Evolutionary conservation across 1,140 invertebrate species (phyloP), one percentile per base, ranked within the genome.

Genomic region (Eueides isabella): DNA sequence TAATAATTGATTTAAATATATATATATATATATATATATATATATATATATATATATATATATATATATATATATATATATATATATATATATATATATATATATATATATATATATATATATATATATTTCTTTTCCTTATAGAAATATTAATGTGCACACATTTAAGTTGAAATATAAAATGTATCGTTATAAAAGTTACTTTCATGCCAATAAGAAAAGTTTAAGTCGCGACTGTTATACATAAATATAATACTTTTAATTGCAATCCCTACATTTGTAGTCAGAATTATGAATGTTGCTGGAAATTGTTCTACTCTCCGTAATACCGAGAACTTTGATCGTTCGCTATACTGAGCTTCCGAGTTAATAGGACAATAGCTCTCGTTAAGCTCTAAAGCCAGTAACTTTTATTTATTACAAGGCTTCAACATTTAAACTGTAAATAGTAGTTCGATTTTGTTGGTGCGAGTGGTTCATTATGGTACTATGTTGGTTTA

Each of bases 361-460:
- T 48, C 61, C 28, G 61, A 63, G 61, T 63, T 63, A 63, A 63
- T 63, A 63, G 61, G 61, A 63, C 61, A 63, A 63, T 63, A 63
- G 61, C 61, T 63, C 61, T 63, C 29, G 61, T 63, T 63, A 63
- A 63, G 61, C 61, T 63, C 29, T 63, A 63, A 31, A 63, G 61
- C 29, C 29, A 30, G 28, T 63, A 63, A 63, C 61, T 63, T 63
- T 63, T 63, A 63, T 63, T 63, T 63, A 63, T 63, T 63, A 30
- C 61, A 29, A 29, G 29, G 61, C 61, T 23, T 12, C 28, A 63
- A 14, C 28, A 63, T 63, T 63, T 63, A 30, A 63, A 63, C 61
- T 63, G 28, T 63, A 31, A 30, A 31, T 19, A 63, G 61, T 63
- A 63, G 28, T 63, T 61, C 29, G 61, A 63, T 63, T 30, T 63